These are phyloP conservation scores for Eremobia ochroleuca DNA, from an alignment of 2,888 invertebrate species.

Conservation along the genomic window DNA sequence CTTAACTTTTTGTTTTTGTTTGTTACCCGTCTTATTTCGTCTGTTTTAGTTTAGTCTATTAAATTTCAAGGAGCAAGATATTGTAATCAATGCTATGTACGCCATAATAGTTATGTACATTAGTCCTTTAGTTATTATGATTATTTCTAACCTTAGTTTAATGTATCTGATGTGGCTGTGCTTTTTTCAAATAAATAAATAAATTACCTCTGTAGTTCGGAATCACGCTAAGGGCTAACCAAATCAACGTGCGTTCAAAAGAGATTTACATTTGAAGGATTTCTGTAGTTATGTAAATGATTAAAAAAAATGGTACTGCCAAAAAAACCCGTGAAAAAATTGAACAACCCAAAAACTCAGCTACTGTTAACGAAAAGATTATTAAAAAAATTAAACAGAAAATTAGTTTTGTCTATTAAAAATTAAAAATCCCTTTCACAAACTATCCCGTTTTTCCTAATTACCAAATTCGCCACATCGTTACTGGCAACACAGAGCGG, in stretches of 20 bases:
- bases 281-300: neutral
- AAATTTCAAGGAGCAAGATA: neutral
- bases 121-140: too few species aligned
- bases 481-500: constrained; percentile 51
- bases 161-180: too few species aligned
- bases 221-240: too few species aligned
- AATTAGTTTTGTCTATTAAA: constrained; percentile 33
- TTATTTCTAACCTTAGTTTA: too few species aligned
- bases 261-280: neutral
- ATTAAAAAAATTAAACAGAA: constrained; percentile 20
- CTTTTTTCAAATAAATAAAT: neutral
- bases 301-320: too few species aligned
- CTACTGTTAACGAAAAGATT: constrained; percentile 3
- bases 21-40: neutral
- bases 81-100: neutral
- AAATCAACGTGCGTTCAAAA: neutral
- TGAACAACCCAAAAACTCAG: neutral
- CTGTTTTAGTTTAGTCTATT: neutral
- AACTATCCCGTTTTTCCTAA: constrained; percentile 38
- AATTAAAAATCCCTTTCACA: constrained; percentile 29
- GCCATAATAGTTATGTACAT: too few species aligned
- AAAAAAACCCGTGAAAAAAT: neutral
- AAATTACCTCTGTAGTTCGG: neutral
- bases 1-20: neutral
- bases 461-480: constrained; percentile 61